Evolutionary conservation across 2,797 vertebrate species (phyloP), one percentile per base, ranked within the genome.

Genomic region (Lates japonicus): DNA sequence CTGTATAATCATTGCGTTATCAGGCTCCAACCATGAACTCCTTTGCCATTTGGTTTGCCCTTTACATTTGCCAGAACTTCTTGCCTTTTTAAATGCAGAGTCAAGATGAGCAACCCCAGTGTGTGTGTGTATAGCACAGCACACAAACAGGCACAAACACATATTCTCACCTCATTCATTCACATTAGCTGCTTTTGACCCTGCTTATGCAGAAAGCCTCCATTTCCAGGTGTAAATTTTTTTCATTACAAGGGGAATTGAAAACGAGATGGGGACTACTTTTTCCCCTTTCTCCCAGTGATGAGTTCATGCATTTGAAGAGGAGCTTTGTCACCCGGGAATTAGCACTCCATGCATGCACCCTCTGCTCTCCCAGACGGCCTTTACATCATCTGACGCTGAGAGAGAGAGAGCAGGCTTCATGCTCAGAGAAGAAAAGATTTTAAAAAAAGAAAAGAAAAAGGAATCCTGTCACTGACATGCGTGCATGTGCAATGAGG

Each of bases 281-380:
- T 73, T 70, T 88, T 78, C 82, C 29, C 78, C 76, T 89, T 91
- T 92, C 76, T 93, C 67, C 76, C 80, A 80, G 91, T 93, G 94
- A 94, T 95, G 94, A 92, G 93, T 95, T 95, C 93, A 93, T 94
- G 93, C 92, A 94, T 95, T 95, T 95, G 93, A 95, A 95, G 93
- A 93, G 92, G 88, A 91, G 90, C 93, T 95, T 95, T 96, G 94
- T 95, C 94, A 91, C 87, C 61, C 7, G 87, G 93, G 93, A 95
- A 95, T 95, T 95, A 95, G 94, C 92, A 95, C 92, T 93, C 94
- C 62, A 79, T 90, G 83, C 93, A 93, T 92, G 93, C 84, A 87
- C 85, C 82, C 91, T 82, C 89, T 68, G 71, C 90, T 88, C 81
- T 73, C 86, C 83, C 80, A 76, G 84, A 85, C 84, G 82, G 88